Evolutionary conservation across 64 coral and sea anemone species (phyloP).

Genomic region (Dendrophyllia cribrosa): DNA sequence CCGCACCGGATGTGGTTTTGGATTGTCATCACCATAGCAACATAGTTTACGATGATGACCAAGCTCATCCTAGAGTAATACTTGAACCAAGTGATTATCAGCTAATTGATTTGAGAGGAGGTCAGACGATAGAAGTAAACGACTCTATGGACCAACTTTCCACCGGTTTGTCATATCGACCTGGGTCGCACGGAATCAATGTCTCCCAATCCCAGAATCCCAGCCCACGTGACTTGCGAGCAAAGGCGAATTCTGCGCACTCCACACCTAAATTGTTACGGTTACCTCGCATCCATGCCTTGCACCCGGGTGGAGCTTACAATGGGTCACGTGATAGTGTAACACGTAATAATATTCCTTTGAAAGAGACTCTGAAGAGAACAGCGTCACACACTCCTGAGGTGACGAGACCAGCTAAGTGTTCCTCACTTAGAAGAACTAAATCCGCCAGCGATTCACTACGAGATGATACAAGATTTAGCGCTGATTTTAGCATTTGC

Average conservation of each 20-base stretch:
- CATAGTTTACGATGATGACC: constrained; percentile 42
- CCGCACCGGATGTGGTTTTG: constrained; percentile 22
- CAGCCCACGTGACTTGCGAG: constrained; percentile 39
- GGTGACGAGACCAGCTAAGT: constrained; percentile 31
- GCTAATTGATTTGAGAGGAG: constrained; percentile 56
- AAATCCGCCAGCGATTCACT: constrained; percentile 78
- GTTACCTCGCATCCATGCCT: constrained; percentile 51
- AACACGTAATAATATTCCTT: background rate
- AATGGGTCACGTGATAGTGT: constrained; percentile 8
- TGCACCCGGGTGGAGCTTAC: background rate
- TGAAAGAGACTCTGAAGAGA: constrained; percentile 74
- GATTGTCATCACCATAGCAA: constrained; percentile 51
- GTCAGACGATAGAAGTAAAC: constrained; percentile 33
- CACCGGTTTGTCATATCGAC: constrained; percentile 6
- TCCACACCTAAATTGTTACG: constrained; percentile 76
- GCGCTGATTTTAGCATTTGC: constrained; percentile 69
- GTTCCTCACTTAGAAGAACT: constrained; percentile 61
- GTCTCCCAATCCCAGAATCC: constrained; percentile 45
- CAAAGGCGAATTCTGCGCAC: constrained; percentile 56
- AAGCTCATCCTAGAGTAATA: background rate
- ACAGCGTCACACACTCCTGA: constrained; percentile 84
- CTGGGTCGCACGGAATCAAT: constrained; percentile 37
- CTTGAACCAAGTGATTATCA: constrained; percentile 52
- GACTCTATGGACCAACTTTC: constrained; percentile 49
- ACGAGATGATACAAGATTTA: constrained; percentile 75